Percentiles rank a stretch among this genome's conserved stretches.
These are phyloP conservation scores for Phaenicophaeus curvirostris DNA, from an alignment of 2,797 vertebrate genomes.

Conservation along the genomic window DNA sequence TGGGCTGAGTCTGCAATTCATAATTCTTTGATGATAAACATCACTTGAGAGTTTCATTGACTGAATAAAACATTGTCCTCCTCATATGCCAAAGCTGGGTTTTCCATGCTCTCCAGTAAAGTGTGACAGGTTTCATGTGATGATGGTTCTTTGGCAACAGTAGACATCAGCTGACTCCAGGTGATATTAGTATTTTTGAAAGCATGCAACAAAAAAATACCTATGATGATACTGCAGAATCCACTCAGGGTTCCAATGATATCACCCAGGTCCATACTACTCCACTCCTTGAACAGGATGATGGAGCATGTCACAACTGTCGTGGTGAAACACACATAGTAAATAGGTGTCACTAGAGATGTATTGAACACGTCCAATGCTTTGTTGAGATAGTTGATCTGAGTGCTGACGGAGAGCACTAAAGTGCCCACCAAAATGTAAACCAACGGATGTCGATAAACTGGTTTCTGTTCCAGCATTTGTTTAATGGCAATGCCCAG, in stretches of 20 bases:
- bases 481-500: conserved; percentile 82
- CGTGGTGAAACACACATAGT: conserved; percentile 82
- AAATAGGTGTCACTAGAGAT: conserved; percentile 82
- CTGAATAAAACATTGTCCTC: conserved; percentile 74
- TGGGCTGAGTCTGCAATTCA: background rate
- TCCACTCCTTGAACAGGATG: conserved; percentile 85
- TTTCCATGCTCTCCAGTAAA: conserved; percentile 75
- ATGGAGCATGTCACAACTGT: conserved; percentile 77
- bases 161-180: conserved; percentile 76
- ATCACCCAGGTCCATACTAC: conserved; percentile 73
- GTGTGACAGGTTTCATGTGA: conserved; percentile 60
- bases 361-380: conserved; percentile 80
- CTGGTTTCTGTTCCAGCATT: conserved; percentile 68
- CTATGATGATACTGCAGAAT: conserved; percentile 79
- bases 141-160: conserved; percentile 50
- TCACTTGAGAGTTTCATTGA: conserved; percentile 9
- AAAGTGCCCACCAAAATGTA: conserved; percentile 74
- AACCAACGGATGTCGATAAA: conserved; percentile 73
- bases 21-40: background rate
- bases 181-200: conserved; percentile 78
- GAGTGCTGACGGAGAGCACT: conserved; percentile 75
- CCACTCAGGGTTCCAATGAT: conserved; percentile 79
- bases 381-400: conserved; percentile 85
- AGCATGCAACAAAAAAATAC: conserved; percentile 82
- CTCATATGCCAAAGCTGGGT: conserved; percentile 18